Evolutionary conservation across 2,888 invertebrate genomes (phyloP).

Genomic region (Tupiocoris notatus): DNA sequence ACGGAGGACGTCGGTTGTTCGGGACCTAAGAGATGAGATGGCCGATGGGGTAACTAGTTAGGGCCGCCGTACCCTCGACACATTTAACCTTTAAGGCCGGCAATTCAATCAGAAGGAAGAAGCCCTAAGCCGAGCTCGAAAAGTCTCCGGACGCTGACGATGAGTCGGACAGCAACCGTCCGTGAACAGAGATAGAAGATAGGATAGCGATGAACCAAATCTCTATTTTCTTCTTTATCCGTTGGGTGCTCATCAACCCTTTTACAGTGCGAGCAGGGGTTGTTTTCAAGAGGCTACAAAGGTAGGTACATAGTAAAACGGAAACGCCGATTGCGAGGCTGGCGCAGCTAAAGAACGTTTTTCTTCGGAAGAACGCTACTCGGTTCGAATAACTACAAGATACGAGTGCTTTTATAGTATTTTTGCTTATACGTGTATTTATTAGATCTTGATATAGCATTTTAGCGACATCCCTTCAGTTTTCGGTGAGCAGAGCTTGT

Average conservation of each 20-base stretch:
- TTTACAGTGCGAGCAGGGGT: neutral
- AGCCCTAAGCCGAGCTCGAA: neutral
- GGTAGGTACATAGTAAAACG: too few species aligned
- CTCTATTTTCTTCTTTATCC: neutral
- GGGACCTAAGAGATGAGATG: neutral
- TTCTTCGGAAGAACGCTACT: too few species aligned
- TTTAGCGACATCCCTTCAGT: too few species aligned
- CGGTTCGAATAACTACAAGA: too few species aligned
- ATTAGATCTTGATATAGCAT: too few species aligned
- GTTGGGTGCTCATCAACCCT: neutral
- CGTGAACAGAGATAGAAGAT: too few species aligned
- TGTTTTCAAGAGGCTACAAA: neutral
- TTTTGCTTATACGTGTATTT: too few species aligned
- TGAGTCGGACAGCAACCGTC: too few species aligned
- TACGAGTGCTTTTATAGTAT: too few species aligned
- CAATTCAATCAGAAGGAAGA: slow-evolving; percentile 30
- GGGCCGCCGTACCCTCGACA: neutral
- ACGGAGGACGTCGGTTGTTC: neutral
- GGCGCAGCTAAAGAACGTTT: too few species aligned
- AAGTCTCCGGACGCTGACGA: neutral
- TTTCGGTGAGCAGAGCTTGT: too few species aligned
- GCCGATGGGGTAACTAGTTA: neutral
- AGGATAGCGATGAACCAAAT: neutral
- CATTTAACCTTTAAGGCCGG: slow-evolving; percentile 33
- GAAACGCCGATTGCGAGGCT: too few species aligned